Evolutionary conservation across 2,113 vertebrate species (phyloP).

Genomic region (Anolis sagrei): DNA sequence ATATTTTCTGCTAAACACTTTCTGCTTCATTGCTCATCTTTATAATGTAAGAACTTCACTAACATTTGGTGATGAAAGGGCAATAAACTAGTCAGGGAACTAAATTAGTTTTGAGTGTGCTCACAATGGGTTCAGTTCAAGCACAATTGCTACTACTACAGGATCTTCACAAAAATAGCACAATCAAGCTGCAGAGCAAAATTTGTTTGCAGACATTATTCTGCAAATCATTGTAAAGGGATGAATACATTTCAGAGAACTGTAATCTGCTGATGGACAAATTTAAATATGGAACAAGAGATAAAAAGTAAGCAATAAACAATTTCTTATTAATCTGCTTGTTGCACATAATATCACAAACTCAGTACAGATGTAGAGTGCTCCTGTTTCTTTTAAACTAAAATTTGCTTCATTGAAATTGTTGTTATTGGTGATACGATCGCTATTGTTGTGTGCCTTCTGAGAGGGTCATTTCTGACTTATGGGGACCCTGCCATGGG

Average conservation of each 20-base stretch:
- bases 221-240: constrained; percentile 34
- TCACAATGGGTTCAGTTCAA: constrained; percentile 15
- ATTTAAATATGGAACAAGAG: constrained; percentile 16
- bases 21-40: constrained; percentile 2
- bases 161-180: not conserved
- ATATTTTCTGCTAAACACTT: constrained; percentile 18
- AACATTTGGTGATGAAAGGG: constrained; percentile 18
- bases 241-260: constrained; percentile 32
- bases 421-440: no score
- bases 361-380: not conserved
- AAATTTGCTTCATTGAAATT: not conserved
- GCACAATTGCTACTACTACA: constrained; percentile 9
- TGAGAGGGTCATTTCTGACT: no score
- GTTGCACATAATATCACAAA: not conserved
- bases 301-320: constrained; percentile 14
- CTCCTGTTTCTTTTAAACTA: not conserved
- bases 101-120: constrained; percentile 26
- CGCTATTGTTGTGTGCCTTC: no score
- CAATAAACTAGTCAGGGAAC: constrained; percentile 22
- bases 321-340: not conserved
- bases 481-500: no score
- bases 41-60: constrained; percentile 12
- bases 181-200: constrained; percentile 28
- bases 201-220: constrained; percentile 18
- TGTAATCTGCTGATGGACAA: constrained; percentile 3